Conservation (phyloP, 1,140 invertebrate species). For the Megalopta genalis region DNA sequence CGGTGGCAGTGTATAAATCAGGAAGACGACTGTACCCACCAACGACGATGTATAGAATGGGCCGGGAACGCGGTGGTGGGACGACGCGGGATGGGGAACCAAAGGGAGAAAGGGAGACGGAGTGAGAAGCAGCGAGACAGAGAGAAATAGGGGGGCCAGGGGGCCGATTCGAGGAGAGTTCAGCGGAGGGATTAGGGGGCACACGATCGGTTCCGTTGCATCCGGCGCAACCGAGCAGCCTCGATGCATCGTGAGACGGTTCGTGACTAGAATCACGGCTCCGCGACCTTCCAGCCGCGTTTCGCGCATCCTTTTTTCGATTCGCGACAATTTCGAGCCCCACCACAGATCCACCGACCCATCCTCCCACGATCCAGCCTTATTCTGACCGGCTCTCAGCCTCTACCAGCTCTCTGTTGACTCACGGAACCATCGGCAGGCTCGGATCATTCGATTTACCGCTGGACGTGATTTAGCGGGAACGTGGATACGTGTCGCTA, state of each 20-base stretch:
- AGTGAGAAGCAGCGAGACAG: background rate
- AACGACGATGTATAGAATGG: slow-evolving; percentile 61
- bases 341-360: background rate
- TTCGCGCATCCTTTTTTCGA: slow-evolving; percentile 31
- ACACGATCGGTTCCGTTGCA: slow-evolving; percentile 67
- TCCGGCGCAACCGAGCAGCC: slow-evolving; percentile 73
- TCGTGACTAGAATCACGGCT: slow-evolving; percentile 77
- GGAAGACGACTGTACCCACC: slow-evolving; percentile 75
- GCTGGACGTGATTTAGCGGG: background rate
- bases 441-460: background rate
- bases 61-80: slow-evolving; percentile 13
- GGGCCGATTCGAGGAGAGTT: slow-evolving; percentile 31
- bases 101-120: too few species aligned
- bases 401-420: background rate
- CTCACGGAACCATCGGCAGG: background rate
- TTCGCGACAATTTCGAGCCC: slow-evolving; percentile 38
- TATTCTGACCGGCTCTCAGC: too few species aligned
- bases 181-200: slow-evolving; percentile 60
- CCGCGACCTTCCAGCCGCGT: slow-evolving; percentile 24
- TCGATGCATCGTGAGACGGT: slow-evolving; percentile 76
- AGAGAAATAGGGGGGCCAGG: slow-evolving; percentile 19
- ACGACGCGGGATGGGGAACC: slow-evolving; percentile 14
- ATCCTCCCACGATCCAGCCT: too few species aligned
- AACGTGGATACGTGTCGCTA: background rate
- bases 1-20: slow-evolving; percentile 79